Percentiles rank a stretch among this genome's conserved stretches.
Conservation (phyloP, 2,888 invertebrate genomes). For the Agrotis segetum region DNA sequence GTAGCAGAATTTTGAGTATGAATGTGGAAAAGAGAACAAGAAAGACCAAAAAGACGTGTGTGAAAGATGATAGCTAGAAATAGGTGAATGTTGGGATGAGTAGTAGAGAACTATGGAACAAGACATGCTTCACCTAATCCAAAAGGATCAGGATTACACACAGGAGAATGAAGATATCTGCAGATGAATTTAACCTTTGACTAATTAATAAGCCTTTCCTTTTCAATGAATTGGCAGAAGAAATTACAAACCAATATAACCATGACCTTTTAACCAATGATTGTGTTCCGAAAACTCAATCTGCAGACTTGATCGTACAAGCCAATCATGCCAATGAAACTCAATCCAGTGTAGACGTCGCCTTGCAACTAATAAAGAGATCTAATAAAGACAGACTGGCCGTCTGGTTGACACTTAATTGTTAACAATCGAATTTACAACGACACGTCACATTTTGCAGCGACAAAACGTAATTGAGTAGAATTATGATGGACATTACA, state of each 20-base stretch:
- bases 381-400: slow-evolving; percentile 53
- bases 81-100: too few relatives aligned
- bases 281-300: slow-evolving; percentile 23
- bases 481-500: slow-evolving; percentile 54
- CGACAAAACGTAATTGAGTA: slow-evolving; percentile 47
- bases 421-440: slow-evolving; percentile 57
- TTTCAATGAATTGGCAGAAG: not conserved
- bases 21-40: too few relatives aligned
- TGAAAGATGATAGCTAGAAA: too few relatives aligned
- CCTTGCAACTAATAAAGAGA: slow-evolving; percentile 54
- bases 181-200: not conserved
- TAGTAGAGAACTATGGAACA: too few relatives aligned
- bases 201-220: not conserved
- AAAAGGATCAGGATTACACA: too few relatives aligned
- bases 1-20: too few relatives aligned
- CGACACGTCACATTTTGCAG: slow-evolving; percentile 47
- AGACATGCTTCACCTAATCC: too few relatives aligned
- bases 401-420: slow-evolving; percentile 62
- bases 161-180: too few relatives aligned
- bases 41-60: too few relatives aligned
- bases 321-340: slow-evolving; percentile 28
- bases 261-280: not conserved
- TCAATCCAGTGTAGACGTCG: slow-evolving; percentile 38
- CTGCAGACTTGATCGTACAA: not conserved
- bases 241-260: slow-evolving; percentile 8